Percentiles rank a stretch among this genome's conserved stretches.
These are phyloP conservation scores for Bimastos eiseni DNA, from an alignment of 2,888 invertebrate genomes.

Conservation along the genomic window DNA sequence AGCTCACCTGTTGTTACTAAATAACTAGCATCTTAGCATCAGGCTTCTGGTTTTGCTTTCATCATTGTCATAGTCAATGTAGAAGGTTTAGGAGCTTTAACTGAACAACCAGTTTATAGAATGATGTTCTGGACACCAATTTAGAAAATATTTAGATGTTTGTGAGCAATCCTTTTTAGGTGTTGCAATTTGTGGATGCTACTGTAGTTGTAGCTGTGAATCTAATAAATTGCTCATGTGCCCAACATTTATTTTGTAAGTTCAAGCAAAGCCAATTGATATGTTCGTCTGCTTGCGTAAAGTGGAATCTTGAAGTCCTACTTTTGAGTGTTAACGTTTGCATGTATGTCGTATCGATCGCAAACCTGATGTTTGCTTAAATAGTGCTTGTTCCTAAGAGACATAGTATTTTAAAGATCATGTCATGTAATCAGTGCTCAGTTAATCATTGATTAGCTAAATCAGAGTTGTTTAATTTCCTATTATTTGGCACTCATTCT, in stretches of 20 bases:
- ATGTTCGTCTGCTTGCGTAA: background rate
- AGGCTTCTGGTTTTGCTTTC: background rate
- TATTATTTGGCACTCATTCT: background rate
- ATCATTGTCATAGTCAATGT: background rate
- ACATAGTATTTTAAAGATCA: conserved; percentile 9
- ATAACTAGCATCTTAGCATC: background rate
- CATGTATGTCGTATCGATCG: background rate
- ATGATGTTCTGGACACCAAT: background rate
- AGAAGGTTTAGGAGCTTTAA: background rate
- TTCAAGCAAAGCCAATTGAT: conserved; percentile 4
- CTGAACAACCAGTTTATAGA: background rate
- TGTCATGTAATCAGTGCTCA: background rate
- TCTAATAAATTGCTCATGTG: background rate
- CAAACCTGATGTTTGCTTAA: background rate
- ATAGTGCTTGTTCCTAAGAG: background rate
- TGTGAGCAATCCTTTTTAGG: background rate
- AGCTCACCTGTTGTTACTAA: background rate
- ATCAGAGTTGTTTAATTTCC: background rate
- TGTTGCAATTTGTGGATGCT: background rate
- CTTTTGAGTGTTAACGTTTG: background rate
- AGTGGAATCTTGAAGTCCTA: background rate
- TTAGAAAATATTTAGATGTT: background rate
- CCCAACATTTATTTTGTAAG: background rate
- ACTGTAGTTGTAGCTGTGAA: background rate
- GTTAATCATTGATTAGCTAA: background rate